Base-by-base conservation (phyloP, 2,797 vertebrate genomes). In the Monodelphis domestica region DNA sequence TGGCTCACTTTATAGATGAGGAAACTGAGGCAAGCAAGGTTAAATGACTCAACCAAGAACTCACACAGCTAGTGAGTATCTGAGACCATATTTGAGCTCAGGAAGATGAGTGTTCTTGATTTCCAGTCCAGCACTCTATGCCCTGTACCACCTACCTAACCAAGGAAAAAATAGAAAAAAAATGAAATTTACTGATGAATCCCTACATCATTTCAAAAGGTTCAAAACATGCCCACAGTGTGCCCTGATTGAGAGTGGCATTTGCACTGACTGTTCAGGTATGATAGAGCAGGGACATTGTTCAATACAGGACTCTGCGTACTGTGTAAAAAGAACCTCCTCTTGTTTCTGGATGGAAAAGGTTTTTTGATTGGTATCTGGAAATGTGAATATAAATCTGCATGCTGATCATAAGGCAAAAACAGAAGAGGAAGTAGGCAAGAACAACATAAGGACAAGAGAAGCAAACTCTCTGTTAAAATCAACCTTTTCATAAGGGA, bases 301-400 rank as follows among this genome's bases (percentile, higher is more conserved):
- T 50, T 90, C 52, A 90, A 50, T 17, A 89, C 89, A 26, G 87
- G 33, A 52, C n/a, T 78, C 63, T 0, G 95, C 51, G 63, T 14
- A 21, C 54, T 87, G 26, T 11, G 5, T 51, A 28, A 33, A 51
- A 55, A 91, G 0, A 45, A 26, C 21, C 7, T 93, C 12, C 24
- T 92, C 54, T 30, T 88, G 54, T 54, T 70, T 12, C 12, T 1
- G 92, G 12, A 88, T 29, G 52, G 54, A 94, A 94, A 94, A 56
- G 26, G 30, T 33, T 89, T 91, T 89, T 78, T 56, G 28, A 91
- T 12, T 90, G 53, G 12, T 70, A 29, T 93, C n/a, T 57, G 89
- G 24, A 95, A 70, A 14, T 17, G 33, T 89, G 89, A 88, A 91
- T 91, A 90, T 89, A 87, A 93, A 95, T 70, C 50, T 51, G 90